These are phyloP conservation scores for Lochmaea capreae DNA, from an alignment of 2,888 invertebrate species.

Conservation along the genomic window DNA sequence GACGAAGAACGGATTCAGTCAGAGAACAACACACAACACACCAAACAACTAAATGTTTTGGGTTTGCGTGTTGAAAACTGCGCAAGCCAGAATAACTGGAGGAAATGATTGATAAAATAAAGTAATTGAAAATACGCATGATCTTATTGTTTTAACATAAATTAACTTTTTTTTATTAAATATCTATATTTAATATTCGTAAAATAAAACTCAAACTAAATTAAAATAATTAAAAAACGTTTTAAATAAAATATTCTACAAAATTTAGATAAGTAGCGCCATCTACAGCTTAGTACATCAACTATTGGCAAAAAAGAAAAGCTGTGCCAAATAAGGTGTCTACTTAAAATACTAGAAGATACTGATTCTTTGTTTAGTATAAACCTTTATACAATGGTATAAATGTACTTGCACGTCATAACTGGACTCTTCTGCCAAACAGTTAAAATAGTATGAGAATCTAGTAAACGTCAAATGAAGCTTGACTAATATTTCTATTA, in stretches of 20 bases:
- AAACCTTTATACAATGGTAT: too few relatives aligned
- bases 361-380: too few relatives aligned
- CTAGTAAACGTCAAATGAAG: too few relatives aligned
- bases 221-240: neutral
- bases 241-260: neutral
- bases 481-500: too few relatives aligned
- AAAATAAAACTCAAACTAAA: neutral
- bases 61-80: constrained; percentile 25
- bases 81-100: constrained; percentile 26
- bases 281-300: neutral
- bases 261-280: neutral
- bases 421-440: too few relatives aligned
- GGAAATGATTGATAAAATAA: constrained; percentile 28
- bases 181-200: neutral
- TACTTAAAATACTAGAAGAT: too few relatives aligned
- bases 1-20: constrained; percentile 28
- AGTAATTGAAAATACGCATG: constrained; percentile 29
- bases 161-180: neutral
- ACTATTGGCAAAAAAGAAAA: too few relatives aligned
- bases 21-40: constrained; percentile 36
- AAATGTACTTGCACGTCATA: too few relatives aligned
- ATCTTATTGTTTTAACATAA: constrained; percentile 2
- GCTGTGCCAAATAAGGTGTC: too few relatives aligned
- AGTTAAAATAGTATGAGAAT: too few relatives aligned
- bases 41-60: constrained; percentile 22